Conservation (phyloP, 2,888 invertebrate species). For the Drosophila mettleri region DNA sequence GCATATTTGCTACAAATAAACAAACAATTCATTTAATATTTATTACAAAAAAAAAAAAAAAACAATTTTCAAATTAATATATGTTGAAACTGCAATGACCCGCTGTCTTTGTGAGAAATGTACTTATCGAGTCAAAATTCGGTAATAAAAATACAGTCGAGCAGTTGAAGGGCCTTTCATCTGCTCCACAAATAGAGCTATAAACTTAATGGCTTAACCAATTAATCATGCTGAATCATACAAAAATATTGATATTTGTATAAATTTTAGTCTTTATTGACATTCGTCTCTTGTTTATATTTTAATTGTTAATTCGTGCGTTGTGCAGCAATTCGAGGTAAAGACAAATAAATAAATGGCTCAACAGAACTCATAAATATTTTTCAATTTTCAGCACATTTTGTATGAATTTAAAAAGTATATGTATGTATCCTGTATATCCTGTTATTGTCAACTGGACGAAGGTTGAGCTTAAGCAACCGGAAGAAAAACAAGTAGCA, state of each 20-base stretch:
- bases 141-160: neutral
- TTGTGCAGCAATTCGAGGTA: neutral
- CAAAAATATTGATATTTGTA: neutral
- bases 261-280: neutral
- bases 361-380: neutral
- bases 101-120: neutral
- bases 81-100: neutral
- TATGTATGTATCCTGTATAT: constrained; percentile 10
- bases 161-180: neutral
- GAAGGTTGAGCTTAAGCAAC: constrained; percentile 2
- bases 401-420: neutral
- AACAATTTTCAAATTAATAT: neutral
- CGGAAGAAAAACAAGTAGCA: constrained; percentile 17
- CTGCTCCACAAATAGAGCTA: too few relatives aligned
- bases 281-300: neutral
- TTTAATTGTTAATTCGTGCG: neutral
- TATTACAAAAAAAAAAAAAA: neutral
- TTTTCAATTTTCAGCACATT: neutral
- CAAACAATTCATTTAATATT: too few relatives aligned
- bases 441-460: neutral
- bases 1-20: too few relatives aligned
- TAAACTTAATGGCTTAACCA: too few relatives aligned
- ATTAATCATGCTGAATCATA: too few relatives aligned
- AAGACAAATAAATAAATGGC: neutral
- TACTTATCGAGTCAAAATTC: neutral